phyloP scores from a whole-genome alignment of 2,113 vertebrate genomes.

The Cyanocitta stelleri region DNA sequence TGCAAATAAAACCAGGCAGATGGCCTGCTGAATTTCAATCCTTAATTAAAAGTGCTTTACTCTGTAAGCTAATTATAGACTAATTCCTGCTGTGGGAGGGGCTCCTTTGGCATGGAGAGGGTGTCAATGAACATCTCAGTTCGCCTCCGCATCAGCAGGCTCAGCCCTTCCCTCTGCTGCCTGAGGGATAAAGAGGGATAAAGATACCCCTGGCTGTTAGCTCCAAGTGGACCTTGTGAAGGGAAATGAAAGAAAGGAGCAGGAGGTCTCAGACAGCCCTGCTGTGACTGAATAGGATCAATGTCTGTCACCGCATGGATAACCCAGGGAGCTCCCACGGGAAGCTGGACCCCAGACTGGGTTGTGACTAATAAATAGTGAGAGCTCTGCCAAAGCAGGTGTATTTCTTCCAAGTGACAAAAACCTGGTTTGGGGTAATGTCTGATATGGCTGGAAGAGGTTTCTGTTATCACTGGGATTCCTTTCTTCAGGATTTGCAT shows the following conservation, averaged over 20 bases:
- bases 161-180: neutral
- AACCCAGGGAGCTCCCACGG: neutral
- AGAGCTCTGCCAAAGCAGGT: neutral
- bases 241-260: neutral
- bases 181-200: neutral
- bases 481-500: neutral
- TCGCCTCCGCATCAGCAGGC: neutral
- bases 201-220: neutral
- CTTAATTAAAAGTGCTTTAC: constrained; percentile 45
- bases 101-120: neutral
- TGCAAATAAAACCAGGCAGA: constrained; percentile 37
- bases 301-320: neutral
- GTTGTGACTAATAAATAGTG: neutral
- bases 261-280: neutral
- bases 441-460: neutral
- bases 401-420: neutral
- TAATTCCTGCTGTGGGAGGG: constrained; percentile 7
- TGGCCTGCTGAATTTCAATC: constrained; percentile 26
- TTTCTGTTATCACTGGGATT: neutral
- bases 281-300: neutral
- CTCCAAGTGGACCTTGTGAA: neutral
- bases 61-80: constrained; percentile 41
- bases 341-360: neutral
- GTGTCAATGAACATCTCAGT: neutral
- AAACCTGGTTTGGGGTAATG: neutral